phyloP scores from a whole-genome alignment of 2,113 vertebrate species.

The Crotalus tigris region DNA sequence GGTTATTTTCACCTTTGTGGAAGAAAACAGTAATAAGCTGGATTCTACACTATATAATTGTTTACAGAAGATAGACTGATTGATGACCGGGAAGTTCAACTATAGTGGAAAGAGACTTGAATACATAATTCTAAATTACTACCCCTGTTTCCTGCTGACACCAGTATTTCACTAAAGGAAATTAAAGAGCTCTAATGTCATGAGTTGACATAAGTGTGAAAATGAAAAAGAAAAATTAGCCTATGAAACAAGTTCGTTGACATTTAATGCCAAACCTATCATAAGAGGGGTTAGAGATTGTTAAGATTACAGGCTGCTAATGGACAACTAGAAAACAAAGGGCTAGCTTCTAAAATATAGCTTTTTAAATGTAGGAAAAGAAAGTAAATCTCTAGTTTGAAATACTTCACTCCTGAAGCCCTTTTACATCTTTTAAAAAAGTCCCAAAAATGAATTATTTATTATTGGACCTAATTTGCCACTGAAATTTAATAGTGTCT shows the following conservation, averaged over 20 bases:
- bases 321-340: slow-evolving; percentile 50
- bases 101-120: slow-evolving; percentile 24
- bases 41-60: slow-evolving; percentile 27
- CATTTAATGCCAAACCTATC: slow-evolving; percentile 45
- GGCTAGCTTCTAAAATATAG: background rate
- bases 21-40: background rate
- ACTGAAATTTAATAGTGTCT: background rate
- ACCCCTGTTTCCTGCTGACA: slow-evolving; percentile 46
- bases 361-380: slow-evolving; percentile 36
- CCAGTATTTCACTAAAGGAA: slow-evolving; percentile 49
- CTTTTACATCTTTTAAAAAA: slow-evolving; percentile 28
- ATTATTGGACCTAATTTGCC: background rate
- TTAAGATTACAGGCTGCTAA: slow-evolving; percentile 48
- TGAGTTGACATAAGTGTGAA: slow-evolving; percentile 41
- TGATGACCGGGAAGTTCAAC: slow-evolving; percentile 24
- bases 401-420: slow-evolving; percentile 39
- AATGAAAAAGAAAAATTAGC: slow-evolving; percentile 58
- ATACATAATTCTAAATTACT: slow-evolving; percentile 50
- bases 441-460: slow-evolving; percentile 7
- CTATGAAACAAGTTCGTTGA: slow-evolving; percentile 47
- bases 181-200: slow-evolving; percentile 48
- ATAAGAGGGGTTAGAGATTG: slow-evolving; percentile 46
- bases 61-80: slow-evolving; percentile 32
- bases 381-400: slow-evolving; percentile 50
- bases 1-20: background rate